Conservation (phyloP, 1,140 invertebrate genomes). For the Babylonia areolata region DNA sequence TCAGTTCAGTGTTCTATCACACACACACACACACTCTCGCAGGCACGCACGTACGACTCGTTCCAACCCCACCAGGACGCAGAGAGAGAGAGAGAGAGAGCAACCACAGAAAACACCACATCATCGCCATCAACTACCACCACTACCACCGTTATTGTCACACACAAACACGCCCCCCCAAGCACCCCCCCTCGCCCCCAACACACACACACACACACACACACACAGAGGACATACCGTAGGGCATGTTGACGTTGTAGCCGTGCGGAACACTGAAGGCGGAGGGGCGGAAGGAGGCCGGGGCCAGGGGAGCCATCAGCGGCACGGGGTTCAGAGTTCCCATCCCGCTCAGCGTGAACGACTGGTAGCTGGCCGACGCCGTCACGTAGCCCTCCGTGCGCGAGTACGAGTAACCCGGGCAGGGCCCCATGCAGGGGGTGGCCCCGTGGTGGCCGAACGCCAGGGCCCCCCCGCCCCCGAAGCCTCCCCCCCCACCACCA, state of each 20-base stretch:
- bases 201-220: too few relatives aligned
- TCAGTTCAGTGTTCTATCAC: too few relatives aligned
- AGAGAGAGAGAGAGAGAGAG: neutral
- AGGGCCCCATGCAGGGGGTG: conserved; percentile 39
- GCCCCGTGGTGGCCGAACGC: conserved; percentile 28
- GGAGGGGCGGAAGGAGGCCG: conserved; percentile 48
- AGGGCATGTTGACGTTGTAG: conserved; percentile 50
- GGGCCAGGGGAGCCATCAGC: conserved; percentile 36
- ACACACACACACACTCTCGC: too few relatives aligned
- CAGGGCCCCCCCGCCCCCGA: too few relatives aligned
- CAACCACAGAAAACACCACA: neutral
- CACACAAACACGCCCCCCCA: neutral
- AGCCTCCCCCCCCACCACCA: too few relatives aligned
- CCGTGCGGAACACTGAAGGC: conserved; percentile 56
- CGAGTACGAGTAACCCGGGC: conserved; percentile 43
- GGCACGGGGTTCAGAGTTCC: conserved; percentile 52
- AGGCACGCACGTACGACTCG: too few relatives aligned
- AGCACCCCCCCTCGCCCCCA: neutral
- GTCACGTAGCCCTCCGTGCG: conserved; percentile 47
- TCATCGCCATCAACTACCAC: too few relatives aligned
- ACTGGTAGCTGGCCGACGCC: conserved; percentile 54
- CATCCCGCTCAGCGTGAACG: conserved; percentile 55
- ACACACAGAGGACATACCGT: too few relatives aligned
- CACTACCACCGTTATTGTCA: too few relatives aligned
- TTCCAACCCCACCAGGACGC: too few relatives aligned